Conservation (phyloP, 2,113 vertebrate genomes). For the Variabilichromis moorii region DNA sequence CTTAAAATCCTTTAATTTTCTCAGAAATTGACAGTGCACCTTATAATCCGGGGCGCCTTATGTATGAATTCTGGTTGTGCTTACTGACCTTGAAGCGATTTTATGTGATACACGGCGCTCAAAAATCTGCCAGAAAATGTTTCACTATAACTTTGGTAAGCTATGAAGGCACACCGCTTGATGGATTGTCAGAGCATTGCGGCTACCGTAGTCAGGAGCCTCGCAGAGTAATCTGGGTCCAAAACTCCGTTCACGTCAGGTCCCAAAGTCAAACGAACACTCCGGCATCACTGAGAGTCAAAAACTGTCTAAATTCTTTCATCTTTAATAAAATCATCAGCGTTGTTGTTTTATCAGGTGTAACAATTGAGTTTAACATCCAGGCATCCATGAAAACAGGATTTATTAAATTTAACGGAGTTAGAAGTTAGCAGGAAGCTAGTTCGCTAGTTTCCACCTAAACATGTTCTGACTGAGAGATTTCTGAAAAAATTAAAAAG, state of each 20-base stretch:
- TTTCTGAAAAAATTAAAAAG: rapidly evolving
- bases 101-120: rapidly evolving
- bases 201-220: rapidly evolving
- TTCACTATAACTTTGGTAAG: not conserved
- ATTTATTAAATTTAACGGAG: not conserved
- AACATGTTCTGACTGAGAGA: not conserved
- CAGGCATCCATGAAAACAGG: not conserved
- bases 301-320: not conserved
- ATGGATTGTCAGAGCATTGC: not conserved
- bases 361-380: not conserved
- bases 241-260: rapidly evolving
- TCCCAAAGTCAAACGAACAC: not conserved
- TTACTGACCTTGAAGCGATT: not conserved
- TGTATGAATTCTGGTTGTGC: not conserved
- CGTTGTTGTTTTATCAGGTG: rapidly evolving
- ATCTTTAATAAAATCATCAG: rapidly evolving
- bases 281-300: rapidly evolving
- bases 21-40: not conserved
- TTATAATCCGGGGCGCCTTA: not conserved
- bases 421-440: not conserved
- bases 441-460: rapidly evolving
- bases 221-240: not conserved
- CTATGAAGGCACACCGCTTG: rapidly evolving
- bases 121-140: not conserved
- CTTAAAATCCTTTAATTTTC: not conserved